Evolutionary conservation across 2,113 vertebrate species (phyloP).

Genomic region (Apteryx owenii): DNA sequence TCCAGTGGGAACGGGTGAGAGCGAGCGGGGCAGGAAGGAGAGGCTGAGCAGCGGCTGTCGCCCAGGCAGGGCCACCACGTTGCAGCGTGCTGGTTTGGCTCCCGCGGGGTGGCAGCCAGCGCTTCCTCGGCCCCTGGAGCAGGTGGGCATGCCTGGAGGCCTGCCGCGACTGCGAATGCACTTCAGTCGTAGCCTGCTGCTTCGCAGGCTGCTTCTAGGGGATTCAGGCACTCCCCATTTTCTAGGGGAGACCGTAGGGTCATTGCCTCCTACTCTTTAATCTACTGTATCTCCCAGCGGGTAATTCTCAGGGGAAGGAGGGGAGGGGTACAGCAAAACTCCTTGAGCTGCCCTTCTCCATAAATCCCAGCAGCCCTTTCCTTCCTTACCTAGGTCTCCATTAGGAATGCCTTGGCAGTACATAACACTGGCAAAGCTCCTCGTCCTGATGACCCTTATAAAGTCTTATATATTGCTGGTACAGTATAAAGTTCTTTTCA

Average conservation of each 20-base stretch:
- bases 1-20: too few relatives aligned
- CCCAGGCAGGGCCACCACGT: too few relatives aligned
- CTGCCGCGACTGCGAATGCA: not conserved
- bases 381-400: not conserved
- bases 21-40: too few relatives aligned
- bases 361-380: not conserved
- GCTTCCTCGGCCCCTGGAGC: not conserved
- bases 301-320: not conserved
- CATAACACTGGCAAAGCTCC: not conserved
- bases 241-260: not conserved
- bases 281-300: not conserved
- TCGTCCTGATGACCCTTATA: not conserved
- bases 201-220: not conserved
- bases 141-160: not conserved
- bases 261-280: not conserved
- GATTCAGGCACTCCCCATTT: not conserved
- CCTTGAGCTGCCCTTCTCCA: not conserved
- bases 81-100: too few relatives aligned
- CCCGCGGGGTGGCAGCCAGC: too few relatives aligned
- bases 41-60: too few relatives aligned
- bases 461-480: not conserved
- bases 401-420: not conserved
- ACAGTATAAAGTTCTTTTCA: not conserved
- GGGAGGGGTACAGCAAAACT: not conserved
- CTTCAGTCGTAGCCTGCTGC: not conserved